Conservation (phyloP, 2,888 invertebrate species). For the Pecten maximus region DNA sequence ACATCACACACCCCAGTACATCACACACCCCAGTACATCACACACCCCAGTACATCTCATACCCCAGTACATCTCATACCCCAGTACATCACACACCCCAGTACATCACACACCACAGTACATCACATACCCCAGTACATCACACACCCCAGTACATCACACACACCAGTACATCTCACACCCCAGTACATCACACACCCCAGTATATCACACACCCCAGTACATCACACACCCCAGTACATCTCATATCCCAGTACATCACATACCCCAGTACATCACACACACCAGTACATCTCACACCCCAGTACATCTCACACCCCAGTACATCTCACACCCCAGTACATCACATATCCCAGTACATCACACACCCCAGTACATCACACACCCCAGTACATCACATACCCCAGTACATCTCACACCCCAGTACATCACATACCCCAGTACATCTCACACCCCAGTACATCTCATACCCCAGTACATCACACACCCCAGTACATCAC, state of each 20-base stretch:
- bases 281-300: neutral
- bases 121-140: neutral
- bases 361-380: neutral
- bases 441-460: neutral
- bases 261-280: neutral
- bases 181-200: no score
- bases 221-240: neutral
- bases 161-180: neutral
- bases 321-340: neutral
- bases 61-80: neutral
- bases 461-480: neutral
- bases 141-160: neutral
- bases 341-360: neutral
- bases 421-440: neutral
- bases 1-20: neutral
- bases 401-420: neutral
- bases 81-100: neutral
- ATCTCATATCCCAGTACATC: neutral
- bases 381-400: no score
- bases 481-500: neutral
- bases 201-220: no score
- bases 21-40: neutral
- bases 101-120: neutral
- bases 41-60: neutral
- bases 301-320: neutral